Evolutionary conservation across 2,113 vertebrate genomes (phyloP).

Genomic region (Steatornis caripensis): DNA sequence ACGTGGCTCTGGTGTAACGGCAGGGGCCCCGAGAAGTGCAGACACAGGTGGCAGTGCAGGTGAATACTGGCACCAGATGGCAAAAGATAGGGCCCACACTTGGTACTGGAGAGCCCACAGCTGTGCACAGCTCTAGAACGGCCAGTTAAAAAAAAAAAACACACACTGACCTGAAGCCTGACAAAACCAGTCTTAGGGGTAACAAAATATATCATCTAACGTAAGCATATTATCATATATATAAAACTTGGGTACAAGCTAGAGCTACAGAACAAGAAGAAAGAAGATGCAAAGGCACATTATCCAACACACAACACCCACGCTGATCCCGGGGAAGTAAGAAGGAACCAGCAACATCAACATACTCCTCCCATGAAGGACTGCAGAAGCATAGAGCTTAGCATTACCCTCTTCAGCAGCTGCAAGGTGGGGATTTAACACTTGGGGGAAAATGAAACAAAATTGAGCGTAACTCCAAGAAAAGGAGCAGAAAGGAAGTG

Average conservation of each 20-base stretch:
- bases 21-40: background rate
- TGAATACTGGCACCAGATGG: background rate
- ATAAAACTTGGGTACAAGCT: background rate
- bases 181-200: background rate
- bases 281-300: background rate
- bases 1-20: accelerated
- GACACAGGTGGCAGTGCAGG: background rate
- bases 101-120: background rate
- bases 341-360: background rate
- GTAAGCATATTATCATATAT: accelerated
- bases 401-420: background rate
- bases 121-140: background rate
- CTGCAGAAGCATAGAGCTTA: accelerated
- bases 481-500: background rate
- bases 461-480: background rate
- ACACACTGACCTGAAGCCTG: background rate
- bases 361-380: accelerated
- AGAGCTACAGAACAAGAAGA: background rate
- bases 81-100: accelerated
- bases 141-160: background rate
- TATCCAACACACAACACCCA: background rate
- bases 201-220: background rate
- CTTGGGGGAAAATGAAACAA: background rate
- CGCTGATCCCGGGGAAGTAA: background rate
- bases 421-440: background rate